Percentiles rank a stretch among this genome's conserved stretches.
phyloP scores from a whole-genome alignment of 2,113 vertebrate genomes.

The Epinephelus moara region DNA sequence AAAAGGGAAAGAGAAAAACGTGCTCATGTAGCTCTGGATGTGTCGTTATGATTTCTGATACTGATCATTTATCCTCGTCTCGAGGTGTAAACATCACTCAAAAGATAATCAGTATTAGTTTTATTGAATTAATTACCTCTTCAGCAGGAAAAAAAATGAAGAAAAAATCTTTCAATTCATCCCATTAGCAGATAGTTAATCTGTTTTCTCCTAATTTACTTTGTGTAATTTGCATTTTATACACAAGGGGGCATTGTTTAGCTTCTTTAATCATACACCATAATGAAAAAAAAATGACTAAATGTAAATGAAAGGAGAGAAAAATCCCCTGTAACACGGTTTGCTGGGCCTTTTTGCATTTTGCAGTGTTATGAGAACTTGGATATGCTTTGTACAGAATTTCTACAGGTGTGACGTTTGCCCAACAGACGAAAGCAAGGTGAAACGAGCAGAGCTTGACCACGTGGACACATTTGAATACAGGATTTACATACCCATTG shows the following conservation, averaged over 20 bases:
- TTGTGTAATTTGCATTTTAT: conserved; percentile 78
- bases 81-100: conserved; percentile 55
- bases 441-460: conserved; percentile 19
- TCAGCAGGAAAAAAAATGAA: conserved; percentile 39
- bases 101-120: conserved; percentile 80
- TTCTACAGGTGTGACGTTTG: conserved; percentile 70
- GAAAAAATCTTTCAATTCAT: conserved; percentile 42
- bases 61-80: conserved; percentile 46
- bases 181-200: conserved; percentile 45
- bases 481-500: conserved; percentile 34
- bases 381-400: conserved; percentile 76
- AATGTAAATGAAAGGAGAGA: conserved; percentile 33
- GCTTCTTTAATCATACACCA: conserved; percentile 48
- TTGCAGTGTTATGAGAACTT: conserved; percentile 74
- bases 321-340: conserved; percentile 18
- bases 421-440: conserved; percentile 46
- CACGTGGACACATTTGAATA: conserved; percentile 36
- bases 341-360: conserved; percentile 64
- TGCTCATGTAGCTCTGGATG: conserved; percentile 63
- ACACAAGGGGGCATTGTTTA: conserved; percentile 75
- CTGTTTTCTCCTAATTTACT: conserved; percentile 29
- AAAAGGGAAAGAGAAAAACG: conserved; percentile 61
- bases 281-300: conserved; percentile 55
- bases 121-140: conserved; percentile 74
- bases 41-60: conserved; percentile 27